These are phyloP conservation scores for Caenorhabditis latens DNA, from an alignment of 1,140 invertebrate genomes.

Conservation along the genomic window DNA sequence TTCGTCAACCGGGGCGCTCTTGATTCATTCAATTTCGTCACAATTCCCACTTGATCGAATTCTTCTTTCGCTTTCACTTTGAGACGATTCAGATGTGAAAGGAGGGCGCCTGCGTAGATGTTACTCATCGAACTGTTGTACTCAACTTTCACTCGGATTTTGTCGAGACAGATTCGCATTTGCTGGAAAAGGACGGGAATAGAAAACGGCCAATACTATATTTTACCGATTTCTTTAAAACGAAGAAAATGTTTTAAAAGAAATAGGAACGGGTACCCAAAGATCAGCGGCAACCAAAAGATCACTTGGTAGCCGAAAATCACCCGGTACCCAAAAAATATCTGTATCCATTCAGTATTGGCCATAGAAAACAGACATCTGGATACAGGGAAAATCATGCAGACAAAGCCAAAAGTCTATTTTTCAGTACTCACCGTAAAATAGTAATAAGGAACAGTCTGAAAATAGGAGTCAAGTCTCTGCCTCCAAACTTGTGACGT, in stretches of 20 bases:
- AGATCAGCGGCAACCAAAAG: too few species aligned
- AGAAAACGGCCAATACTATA: too few species aligned
- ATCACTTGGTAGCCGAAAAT: too few species aligned
- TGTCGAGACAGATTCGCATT: constrained; percentile 25
- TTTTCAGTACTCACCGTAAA: neutral
- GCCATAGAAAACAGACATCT: too few species aligned
- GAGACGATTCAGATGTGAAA: constrained; percentile 19
- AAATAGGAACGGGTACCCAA: too few species aligned
- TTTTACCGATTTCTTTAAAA: too few species aligned
- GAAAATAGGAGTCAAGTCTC: constrained; percentile 10
- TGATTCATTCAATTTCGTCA: neutral
- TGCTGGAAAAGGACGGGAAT: neutral
- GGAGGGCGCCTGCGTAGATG: neutral
- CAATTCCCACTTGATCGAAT: neutral
- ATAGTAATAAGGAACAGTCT: constrained; percentile 25
- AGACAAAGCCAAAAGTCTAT: too few species aligned
- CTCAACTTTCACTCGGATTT: constrained; percentile 18
- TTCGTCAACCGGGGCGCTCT: neutral
- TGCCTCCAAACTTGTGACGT: constrained; percentile 21
- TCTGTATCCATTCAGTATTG: too few species aligned
- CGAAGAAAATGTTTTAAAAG: too few species aligned
- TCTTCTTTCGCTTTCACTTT: constrained; percentile 46
- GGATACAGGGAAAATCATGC: too few species aligned
- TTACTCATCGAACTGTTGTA: constrained; percentile 36
- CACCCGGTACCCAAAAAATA: too few species aligned